Evolutionary conservation across 2,113 vertebrate species (phyloP).

Genomic region (Atherinomorus stipes): DNA sequence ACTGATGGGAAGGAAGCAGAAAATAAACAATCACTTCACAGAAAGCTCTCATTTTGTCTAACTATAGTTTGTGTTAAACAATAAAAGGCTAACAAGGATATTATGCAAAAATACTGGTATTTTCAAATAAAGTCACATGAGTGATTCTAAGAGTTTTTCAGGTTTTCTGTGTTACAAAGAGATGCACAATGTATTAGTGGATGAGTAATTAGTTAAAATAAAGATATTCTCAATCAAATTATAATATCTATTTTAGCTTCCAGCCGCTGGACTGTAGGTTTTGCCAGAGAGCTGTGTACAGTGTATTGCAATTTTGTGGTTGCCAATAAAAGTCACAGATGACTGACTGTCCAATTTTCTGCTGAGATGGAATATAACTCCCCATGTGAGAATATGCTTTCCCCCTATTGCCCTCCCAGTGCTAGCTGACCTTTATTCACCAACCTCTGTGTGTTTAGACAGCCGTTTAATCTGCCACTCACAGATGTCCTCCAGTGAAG

Average conservation of each 20-base stretch:
- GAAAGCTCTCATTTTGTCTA: not conserved
- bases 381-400: conserved; percentile 34
- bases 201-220: no score
- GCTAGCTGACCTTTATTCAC: conserved; percentile 72
- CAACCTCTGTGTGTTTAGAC: conserved; percentile 72
- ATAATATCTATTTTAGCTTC: conserved; percentile 4
- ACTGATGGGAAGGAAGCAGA: conserved; percentile 52
- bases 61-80: not conserved
- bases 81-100: no score
- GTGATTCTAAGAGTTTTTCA: no score
- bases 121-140: no score
- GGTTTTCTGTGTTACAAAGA: no score
- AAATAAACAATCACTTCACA: not conserved
- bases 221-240: not conserved
- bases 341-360: conserved; percentile 5
- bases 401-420: conserved; percentile 41
- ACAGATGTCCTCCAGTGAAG: conserved; percentile 69
- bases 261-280: not conserved
- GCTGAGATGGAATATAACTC: conserved; percentile 13
- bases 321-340: conserved; percentile 16
- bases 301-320: not conserved
- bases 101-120: no score
- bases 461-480: conserved; percentile 80
- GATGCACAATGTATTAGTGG: no score
- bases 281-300: not conserved